Percentiles rank a stretch among this genome's conserved stretches.
These are phyloP conservation scores for Polypedilum vanderplanki DNA, from an alignment of 1,140 invertebrate genomes.

Conservation along the genomic window DNA sequence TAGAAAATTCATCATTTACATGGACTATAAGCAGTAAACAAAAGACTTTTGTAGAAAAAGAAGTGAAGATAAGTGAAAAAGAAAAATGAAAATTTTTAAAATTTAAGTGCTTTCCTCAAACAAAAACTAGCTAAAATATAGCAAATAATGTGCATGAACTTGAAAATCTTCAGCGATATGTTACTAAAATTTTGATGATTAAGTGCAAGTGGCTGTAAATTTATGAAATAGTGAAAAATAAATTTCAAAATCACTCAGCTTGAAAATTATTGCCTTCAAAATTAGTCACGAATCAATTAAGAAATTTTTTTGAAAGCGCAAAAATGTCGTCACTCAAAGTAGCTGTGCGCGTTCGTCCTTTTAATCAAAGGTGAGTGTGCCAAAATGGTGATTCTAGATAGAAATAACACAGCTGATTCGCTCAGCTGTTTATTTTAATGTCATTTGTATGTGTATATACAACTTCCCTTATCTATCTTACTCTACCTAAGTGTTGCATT, in stretches of 20 bases:
- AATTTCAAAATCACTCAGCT: neutral
- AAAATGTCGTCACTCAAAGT: slow-evolving; percentile 73
- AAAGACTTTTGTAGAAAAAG: no score
- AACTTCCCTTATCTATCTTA: neutral
- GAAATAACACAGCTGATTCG: neutral
- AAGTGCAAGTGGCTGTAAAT: neutral
- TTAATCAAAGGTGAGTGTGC: slow-evolving; percentile 64
- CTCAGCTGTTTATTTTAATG: neutral
- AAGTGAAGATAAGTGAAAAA: no score
- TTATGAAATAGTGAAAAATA: neutral
- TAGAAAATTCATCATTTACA: no score
- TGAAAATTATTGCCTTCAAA: slow-evolving; percentile 6
- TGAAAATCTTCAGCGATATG: neutral
- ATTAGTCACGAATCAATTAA: slow-evolving; percentile 12
- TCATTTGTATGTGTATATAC: neutral
- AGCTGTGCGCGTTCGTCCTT: slow-evolving; percentile 70
- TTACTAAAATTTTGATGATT: neutral
- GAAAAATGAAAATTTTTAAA: neutral
- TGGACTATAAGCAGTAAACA: no score
- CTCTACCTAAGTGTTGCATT: neutral
- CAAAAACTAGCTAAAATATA: neutral
- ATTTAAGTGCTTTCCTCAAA: neutral
- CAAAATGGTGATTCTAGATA: slow-evolving; percentile 1
- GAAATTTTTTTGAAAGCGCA: neutral
- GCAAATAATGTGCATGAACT: neutral